Evolutionary conservation across 2,888 invertebrate species (phyloP).

Genomic region (Leistus spinibarbis): DNA sequence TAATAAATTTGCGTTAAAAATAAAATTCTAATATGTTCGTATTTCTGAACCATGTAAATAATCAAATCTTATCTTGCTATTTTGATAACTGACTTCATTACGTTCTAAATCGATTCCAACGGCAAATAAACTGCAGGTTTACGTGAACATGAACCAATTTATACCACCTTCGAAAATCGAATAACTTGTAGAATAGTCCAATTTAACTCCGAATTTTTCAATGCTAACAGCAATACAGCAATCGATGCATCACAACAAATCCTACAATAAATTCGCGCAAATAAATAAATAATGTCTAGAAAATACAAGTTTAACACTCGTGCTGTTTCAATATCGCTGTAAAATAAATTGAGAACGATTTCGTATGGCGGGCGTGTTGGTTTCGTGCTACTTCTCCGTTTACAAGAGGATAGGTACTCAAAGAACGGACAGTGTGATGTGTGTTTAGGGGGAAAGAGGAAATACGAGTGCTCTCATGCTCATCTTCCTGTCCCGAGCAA

Average conservation of each 20-base stretch:
- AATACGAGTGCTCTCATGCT: neutral
- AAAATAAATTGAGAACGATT: neutral
- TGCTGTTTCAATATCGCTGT: neutral
- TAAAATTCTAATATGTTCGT: too few species aligned
- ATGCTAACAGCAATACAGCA: neutral
- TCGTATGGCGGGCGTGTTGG: neutral
- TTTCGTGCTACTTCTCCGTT: neutral
- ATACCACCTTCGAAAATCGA: neutral
- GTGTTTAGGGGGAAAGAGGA: neutral
- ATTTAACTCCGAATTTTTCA: neutral
- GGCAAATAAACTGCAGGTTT: too few species aligned
- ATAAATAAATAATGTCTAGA: neutral
- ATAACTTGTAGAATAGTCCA: neutral
- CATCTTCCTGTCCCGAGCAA: slow-evolving; percentile 8
- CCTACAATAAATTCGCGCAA: neutral
- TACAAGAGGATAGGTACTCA: neutral
- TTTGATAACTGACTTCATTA: too few species aligned
- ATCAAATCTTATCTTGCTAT: too few species aligned
- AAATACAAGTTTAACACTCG: neutral
- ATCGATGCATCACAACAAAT: neutral
- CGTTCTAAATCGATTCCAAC: too few species aligned
- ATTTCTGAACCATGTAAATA: too few species aligned
- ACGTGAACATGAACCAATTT: neutral
- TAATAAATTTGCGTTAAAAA: too few species aligned
- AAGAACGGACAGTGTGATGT: neutral